phyloP scores from a whole-genome alignment of 2,888 invertebrate species.

The Phengaris alcon region DNA sequence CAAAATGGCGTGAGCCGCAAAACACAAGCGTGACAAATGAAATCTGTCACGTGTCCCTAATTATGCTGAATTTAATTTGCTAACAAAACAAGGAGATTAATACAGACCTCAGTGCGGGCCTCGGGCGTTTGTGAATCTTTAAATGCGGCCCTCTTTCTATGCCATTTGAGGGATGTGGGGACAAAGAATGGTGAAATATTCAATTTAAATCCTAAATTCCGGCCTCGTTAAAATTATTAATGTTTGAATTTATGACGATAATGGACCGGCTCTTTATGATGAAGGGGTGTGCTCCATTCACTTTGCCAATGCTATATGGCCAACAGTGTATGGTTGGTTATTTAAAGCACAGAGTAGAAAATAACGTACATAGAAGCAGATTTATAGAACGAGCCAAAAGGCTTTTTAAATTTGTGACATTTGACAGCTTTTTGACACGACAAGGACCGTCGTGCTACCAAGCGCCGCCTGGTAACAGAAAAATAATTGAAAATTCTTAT shows the following conservation, averaged over 20 bases:
- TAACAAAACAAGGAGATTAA: background rate
- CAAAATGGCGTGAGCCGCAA: background rate
- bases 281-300: background rate
- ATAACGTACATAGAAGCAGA: no score
- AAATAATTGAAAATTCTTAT: no score
- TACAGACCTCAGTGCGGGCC: background rate
- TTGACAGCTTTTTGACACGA: no score
- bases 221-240: constrained; percentile 8
- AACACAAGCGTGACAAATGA: background rate
- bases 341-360: no score
- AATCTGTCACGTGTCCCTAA: background rate
- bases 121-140: constrained; percentile 8
- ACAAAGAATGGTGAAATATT: background rate
- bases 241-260: background rate
- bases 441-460: no score
- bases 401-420: no score
- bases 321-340: no score
- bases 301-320: background rate
- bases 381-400: background rate
- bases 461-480: no score
- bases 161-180: background rate
- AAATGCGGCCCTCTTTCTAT: background rate
- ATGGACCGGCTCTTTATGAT: background rate
- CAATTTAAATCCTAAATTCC: background rate
- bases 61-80: background rate